Percentiles rank a stretch among this genome's conserved stretches.
Evolutionary conservation across 1,140 invertebrate genomes (phyloP).

Genomic region (Battus philenor): DNA sequence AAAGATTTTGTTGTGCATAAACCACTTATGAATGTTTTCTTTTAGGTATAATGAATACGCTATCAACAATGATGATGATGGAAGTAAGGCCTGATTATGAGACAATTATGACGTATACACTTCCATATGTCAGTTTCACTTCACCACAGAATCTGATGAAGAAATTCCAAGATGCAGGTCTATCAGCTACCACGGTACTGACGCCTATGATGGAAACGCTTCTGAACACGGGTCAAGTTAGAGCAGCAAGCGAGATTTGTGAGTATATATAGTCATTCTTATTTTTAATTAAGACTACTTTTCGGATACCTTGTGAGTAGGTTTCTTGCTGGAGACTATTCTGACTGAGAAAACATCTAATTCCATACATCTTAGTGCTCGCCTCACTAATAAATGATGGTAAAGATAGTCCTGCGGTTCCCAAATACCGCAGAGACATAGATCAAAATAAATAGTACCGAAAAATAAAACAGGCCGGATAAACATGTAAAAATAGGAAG

Average conservation of each 20-base stretch:
- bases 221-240: slow-evolving; percentile 61
- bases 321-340: too few species aligned
- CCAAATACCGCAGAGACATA: too few species aligned
- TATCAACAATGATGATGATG: slow-evolving; percentile 71
- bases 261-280: slow-evolving; percentile 40
- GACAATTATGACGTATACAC: slow-evolving; percentile 72
- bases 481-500: too few species aligned
- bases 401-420: too few species aligned
- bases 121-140: slow-evolving; percentile 71
- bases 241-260: slow-evolving; percentile 67
- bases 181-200: slow-evolving; percentile 49
- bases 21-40: too few species aligned
- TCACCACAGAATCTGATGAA: slow-evolving; percentile 67
- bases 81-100: slow-evolving; percentile 72
- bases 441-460: too few species aligned
- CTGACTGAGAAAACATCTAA: too few species aligned
- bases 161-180: slow-evolving; percentile 65
- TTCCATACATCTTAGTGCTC: too few species aligned
- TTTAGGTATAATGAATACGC: slow-evolving; percentile 69
- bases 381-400: slow-evolving; percentile 10
- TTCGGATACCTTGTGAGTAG: too few species aligned
- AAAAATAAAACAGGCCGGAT: too few species aligned
- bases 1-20: too few species aligned
- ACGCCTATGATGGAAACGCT: slow-evolving; percentile 72
- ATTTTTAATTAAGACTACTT: too few species aligned